Base-by-base conservation (phyloP, 2,888 invertebrate species). In the Epinotia bilunana region DNA sequence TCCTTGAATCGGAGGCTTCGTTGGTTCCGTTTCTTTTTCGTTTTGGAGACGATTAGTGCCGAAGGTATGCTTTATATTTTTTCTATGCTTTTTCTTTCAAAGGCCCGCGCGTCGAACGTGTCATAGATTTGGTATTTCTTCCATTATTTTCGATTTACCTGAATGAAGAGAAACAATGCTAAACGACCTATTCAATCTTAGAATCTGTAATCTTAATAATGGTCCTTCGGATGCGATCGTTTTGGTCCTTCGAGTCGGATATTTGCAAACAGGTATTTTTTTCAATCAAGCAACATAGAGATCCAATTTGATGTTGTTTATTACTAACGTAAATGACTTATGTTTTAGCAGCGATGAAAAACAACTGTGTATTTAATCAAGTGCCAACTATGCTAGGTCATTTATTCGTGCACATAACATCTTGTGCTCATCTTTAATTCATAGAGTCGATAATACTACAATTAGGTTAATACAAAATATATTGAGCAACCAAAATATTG, bases 1-100 rank as follows among this genome's bases (percentile, higher is more conserved):
- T 90, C 91, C 91, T 93, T 92, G 91, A 88, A 80, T 90, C 83
- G 91, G 91, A 94, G 93, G 93, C 91, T 94, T 89, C 80, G 81
- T 81, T 83, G 80, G 84, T 87, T 81, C 83, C 85, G 87, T 82
- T 84, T 87, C 86, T 87, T 83, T 79, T 83, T 83, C 79, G 81
- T 87, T 87, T 87, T 84, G 83, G 83, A 83, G 83, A 82, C 85
- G 82, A 84, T 87, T 84, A 84, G 84, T 87, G 85, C 82, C 84
- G 87, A 89, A 91, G 90, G 91, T 90, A 90, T 82, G 84, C 77
- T 75, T 76, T 63, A 55, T 73, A 72, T 72, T 65, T 73, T 73
- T 76, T 75, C 71, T 67, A 72, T 61, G 28, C 69, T 49, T 53
- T 65, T 64, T 69, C 33, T 53, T 23, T 39, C 3, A 60, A 23